Evolutionary conservation across 1,140 invertebrate genomes (phyloP).

Genomic region (Aplysia californica): DNA sequence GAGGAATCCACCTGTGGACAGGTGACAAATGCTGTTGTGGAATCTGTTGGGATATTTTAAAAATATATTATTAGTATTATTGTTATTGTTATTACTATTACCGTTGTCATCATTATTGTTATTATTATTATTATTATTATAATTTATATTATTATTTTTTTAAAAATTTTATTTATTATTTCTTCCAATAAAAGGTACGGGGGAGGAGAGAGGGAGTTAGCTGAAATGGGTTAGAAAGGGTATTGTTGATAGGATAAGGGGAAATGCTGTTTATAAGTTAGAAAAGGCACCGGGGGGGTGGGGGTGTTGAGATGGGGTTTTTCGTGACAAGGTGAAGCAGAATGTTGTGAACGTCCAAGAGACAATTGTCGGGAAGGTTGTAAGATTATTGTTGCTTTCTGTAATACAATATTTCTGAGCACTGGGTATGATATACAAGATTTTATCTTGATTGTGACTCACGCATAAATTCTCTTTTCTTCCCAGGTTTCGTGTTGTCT

Average conservation of each 20-base stretch:
- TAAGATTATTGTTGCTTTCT: too few species aligned
- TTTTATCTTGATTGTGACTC: too few species aligned
- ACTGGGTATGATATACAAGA: too few species aligned
- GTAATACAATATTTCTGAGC: too few species aligned
- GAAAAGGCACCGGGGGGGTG: background rate
- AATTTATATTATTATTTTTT: background rate
- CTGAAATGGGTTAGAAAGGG: too few species aligned
- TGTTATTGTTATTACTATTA: background rate
- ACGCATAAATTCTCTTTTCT: slow-evolving; percentile 17
- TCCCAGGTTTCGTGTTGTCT: slow-evolving; percentile 83
- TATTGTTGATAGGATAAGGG: too few species aligned
- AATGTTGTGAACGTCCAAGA: too few species aligned
- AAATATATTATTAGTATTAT: background rate
- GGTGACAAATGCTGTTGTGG: too few species aligned
- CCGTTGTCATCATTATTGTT: background rate
- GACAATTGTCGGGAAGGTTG: too few species aligned
- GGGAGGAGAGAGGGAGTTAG: too few species aligned
- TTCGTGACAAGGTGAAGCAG: too few species aligned
- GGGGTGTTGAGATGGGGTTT: background rate
- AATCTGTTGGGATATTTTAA: background rate
- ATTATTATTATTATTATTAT: background rate
- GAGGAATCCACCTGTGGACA: slow-evolving; percentile 41
- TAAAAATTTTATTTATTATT: background rate
- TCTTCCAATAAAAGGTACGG: background rate
- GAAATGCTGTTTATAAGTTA: too few species aligned